phyloP scores from a whole-genome alignment of 2,113 vertebrate species.

The Verasper variegatus region DNA sequence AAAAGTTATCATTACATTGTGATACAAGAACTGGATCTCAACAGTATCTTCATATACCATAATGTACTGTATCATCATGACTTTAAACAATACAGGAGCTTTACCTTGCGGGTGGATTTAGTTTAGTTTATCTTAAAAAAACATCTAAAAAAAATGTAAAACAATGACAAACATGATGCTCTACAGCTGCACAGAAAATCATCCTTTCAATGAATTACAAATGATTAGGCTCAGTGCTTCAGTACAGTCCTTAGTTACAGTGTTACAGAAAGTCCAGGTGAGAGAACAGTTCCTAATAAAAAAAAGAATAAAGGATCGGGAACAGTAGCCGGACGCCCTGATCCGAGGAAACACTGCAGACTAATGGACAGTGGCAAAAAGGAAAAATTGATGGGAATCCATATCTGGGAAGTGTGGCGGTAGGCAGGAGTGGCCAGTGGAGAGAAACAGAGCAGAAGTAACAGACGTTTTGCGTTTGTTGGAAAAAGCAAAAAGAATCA shows the following conservation, averaged over 20 bases:
- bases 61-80: not conserved
- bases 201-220: not conserved
- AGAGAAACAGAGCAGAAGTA: slow-evolving; percentile 41
- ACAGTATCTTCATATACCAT: slow-evolving; percentile 1
- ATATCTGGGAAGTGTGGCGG: slow-evolving; percentile 37
- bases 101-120: not conserved
- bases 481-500: slow-evolving; percentile 20
- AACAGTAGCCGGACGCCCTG: not conserved
- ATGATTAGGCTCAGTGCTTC: slow-evolving; percentile 18
- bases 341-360: slow-evolving; percentile 16
- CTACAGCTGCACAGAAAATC: slow-evolving; percentile 5
- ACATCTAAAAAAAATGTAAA: slow-evolving; percentile 13
- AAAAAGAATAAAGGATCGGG: not conserved
- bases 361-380: slow-evolving; percentile 12
- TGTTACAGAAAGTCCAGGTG: not conserved
- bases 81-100: not conserved
- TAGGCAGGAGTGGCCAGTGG: slow-evolving; percentile 30
- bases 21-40: not conserved
- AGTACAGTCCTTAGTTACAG: slow-evolving; percentile 14
- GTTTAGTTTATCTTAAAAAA: not conserved
- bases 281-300: not conserved
- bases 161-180: not conserved
- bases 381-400: slow-evolving; percentile 26
- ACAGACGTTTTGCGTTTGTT: slow-evolving; percentile 28
- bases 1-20: not conserved